Percentiles rank a stretch among this genome's conserved stretches.
These are phyloP conservation scores for Ceratotherium simum DNA, from an alignment of 2,113 vertebrate genomes.

Conservation along the genomic window DNA sequence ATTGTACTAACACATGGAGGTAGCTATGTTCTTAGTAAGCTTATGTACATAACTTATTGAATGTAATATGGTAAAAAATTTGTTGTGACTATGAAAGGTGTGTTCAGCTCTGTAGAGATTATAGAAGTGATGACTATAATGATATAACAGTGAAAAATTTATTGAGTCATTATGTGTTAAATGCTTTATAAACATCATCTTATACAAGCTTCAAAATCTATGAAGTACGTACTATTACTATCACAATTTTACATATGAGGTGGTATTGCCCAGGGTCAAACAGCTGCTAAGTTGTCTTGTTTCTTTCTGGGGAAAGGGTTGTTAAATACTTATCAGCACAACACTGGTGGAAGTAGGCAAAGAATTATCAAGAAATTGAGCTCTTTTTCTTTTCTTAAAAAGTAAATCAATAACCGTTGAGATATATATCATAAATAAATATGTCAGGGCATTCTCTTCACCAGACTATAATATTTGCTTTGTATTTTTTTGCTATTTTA, in stretches of 20 bases:
- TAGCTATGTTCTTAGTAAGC: not conserved
- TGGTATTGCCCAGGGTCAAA: not conserved
- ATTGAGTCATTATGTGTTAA: not conserved
- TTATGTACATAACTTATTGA: not conserved
- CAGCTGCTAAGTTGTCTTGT: not conserved
- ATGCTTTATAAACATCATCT: slow-evolving; percentile 3
- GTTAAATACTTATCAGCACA: not conserved
- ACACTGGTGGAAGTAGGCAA: not conserved
- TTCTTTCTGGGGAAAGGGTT: not conserved
- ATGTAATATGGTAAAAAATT: not conserved
- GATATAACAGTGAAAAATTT: not conserved
- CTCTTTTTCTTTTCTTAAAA: not conserved
- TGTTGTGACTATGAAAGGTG: not conserved
- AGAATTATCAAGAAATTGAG: not conserved
- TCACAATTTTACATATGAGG: not conserved
- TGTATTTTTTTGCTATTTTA: not conserved
- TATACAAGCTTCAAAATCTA: not conserved
- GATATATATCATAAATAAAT: not conserved
- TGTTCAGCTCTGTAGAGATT: not conserved
- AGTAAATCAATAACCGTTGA: not conserved
- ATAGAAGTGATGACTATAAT: not conserved
- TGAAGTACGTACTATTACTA: not conserved
- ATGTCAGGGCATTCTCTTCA: not conserved
- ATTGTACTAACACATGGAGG: not conserved
- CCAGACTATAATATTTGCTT: not conserved